A percentile compares a stretch with the other conserved stretches of the same genome.
These are phyloP conservation scores for Idris sp. DNA, from an alignment of 1,140 invertebrate species.

Conservation along the genomic window DNA sequence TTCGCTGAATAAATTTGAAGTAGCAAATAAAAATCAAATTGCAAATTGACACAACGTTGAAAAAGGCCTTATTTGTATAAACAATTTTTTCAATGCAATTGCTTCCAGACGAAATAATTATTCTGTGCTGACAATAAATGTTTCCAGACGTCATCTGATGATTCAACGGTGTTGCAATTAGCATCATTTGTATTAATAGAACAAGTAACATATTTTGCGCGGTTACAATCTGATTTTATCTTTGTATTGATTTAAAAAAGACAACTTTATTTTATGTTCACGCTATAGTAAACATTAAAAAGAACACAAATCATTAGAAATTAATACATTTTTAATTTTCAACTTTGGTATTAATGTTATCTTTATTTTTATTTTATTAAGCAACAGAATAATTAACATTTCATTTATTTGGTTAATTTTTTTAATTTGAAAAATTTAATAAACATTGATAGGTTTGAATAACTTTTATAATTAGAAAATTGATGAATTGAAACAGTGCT, in stretches of 20 bases:
- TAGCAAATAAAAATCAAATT: neutral
- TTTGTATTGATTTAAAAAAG: neutral
- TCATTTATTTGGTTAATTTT: too few relatives aligned
- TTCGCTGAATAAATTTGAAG: constrained; percentile 9
- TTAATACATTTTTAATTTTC: too few relatives aligned
- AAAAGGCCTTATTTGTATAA: constrained; percentile 6
- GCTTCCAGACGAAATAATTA: constrained; percentile 3
- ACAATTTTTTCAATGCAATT: constrained; percentile 1
- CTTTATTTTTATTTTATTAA: too few relatives aligned
- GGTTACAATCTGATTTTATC: constrained; percentile 13
- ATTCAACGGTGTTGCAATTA: constrained; percentile 34
- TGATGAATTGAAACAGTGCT: too few relatives aligned
- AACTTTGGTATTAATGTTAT: too few relatives aligned
- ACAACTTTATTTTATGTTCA: too few relatives aligned
- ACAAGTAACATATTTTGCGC: constrained; percentile 18
- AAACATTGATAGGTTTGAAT: too few relatives aligned
- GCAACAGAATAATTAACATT: too few relatives aligned
- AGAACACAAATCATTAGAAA: too few relatives aligned
- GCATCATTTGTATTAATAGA: constrained; percentile 37
- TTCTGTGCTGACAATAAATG: constrained; percentile 28
- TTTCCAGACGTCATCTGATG: constrained; percentile 16
- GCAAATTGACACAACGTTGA: neutral
- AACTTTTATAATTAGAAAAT: too few relatives aligned
- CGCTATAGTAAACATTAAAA: too few relatives aligned
- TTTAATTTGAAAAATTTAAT: too few relatives aligned